Percentiles rank a stretch among this genome's conserved stretches.
phyloP scores from a whole-genome alignment of 1,140 invertebrate genomes.

The Venustaconcha ellipsiformis region DNA sequence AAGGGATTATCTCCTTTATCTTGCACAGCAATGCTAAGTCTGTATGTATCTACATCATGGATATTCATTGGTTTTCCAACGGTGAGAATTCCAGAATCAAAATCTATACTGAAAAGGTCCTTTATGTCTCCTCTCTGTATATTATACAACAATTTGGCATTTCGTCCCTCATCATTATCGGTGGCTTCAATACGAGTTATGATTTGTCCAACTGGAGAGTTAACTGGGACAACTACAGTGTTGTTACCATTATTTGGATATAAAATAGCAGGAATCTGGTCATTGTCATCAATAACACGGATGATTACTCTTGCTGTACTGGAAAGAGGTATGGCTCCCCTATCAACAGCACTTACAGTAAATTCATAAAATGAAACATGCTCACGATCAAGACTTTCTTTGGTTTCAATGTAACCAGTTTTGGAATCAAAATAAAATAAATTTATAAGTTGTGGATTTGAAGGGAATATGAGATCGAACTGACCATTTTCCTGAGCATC shows the following conservation, averaged over 20 bases:
- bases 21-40: conserved; percentile 44
- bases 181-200: conserved; percentile 40
- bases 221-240: conserved; percentile 43
- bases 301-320: conserved; percentile 88
- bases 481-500: conserved; percentile 60
- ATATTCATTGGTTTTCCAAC: conserved; percentile 45
- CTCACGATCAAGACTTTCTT: conserved; percentile 20
- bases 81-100: conserved; percentile 44
- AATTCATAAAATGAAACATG: conserved; percentile 72
- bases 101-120: conserved; percentile 53
- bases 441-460: conserved; percentile 25
- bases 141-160: conserved; percentile 88
- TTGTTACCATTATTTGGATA: conserved; percentile 68
- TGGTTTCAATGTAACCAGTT: conserved; percentile 25
- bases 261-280: conserved; percentile 53
- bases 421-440: conserved; percentile 26
- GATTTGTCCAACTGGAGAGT: conserved; percentile 41
- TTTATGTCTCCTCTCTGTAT: conserved; percentile 45
- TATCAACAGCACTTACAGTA: conserved; percentile 89
- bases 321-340: conserved; percentile 87
- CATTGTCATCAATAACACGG: conserved; percentile 85
- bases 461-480: conserved; percentile 41
- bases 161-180: conserved; percentile 71
- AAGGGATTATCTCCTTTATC: conserved; percentile 46
- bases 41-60: conserved; percentile 47